Conservation (phyloP, 2,888 invertebrate genomes). For the Callyntrura sp. region DNA sequence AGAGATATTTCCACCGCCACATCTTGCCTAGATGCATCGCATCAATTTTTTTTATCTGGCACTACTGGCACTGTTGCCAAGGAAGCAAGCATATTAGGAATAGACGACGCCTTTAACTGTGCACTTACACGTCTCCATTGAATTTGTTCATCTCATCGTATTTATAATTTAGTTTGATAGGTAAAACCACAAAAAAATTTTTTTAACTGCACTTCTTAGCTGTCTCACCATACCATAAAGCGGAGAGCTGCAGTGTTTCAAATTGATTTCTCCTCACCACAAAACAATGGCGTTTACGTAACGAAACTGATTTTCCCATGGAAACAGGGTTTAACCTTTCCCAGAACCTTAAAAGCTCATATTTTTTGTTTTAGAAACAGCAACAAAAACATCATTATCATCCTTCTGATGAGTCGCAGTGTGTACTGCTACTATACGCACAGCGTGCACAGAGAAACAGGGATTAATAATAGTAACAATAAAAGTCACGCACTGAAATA, state of each 20-base stretch:
- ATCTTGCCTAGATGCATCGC: too few relatives aligned
- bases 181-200: slow-evolving; percentile 44
- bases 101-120: slow-evolving; percentile 26
- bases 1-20: not conserved
- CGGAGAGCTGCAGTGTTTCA: slow-evolving; percentile 50
- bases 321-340: slow-evolving; percentile 76
- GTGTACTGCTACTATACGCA: not conserved
- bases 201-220: not conserved
- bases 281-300: not conserved
- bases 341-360: slow-evolving; percentile 65
- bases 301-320: slow-evolving; percentile 71
- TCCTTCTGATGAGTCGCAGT: not conserved
- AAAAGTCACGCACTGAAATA: slow-evolving; percentile 61
- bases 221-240: too few relatives aligned
- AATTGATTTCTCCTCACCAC: slow-evolving; percentile 63
- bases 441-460: slow-evolving; percentile 8
- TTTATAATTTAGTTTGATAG: slow-evolving; percentile 53
- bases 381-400: slow-evolving; percentile 41
- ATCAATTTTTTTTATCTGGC: not conserved
- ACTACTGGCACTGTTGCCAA: slow-evolving; percentile 12
- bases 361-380: slow-evolving; percentile 37
- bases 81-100: not conserved
- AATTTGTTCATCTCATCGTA: not conserved
- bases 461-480: slow-evolving; percentile 58
- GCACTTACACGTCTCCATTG: not conserved